Conservation (phyloP, 2,888 invertebrate species). For the Pristionchus maxplancki region DNA sequence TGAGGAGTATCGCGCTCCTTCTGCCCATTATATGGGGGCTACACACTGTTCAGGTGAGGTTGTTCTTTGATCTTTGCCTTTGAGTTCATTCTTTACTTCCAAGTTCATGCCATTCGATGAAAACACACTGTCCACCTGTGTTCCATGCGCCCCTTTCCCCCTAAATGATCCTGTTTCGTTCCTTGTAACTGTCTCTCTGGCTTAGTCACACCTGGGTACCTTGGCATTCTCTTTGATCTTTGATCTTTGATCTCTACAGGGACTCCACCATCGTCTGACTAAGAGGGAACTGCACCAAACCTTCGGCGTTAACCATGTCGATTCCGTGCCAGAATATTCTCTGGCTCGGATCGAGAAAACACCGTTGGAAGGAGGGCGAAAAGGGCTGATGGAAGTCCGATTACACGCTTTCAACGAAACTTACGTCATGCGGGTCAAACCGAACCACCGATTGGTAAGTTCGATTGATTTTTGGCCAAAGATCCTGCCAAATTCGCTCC, state of each 20-base stretch:
- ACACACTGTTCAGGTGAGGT: background rate
- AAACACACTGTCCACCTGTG: background rate
- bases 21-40: constrained; percentile 27
- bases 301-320: constrained; percentile 71
- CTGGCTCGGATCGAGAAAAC: constrained; percentile 57
- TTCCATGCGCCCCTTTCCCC: constrained; percentile 2
- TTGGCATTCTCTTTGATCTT: background rate
- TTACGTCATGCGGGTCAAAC: constrained; percentile 67
- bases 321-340: constrained; percentile 65
- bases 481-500: background rate
- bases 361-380: constrained; percentile 2
- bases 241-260: constrained; percentile 56
- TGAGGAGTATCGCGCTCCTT: constrained; percentile 39
- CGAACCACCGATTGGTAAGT: constrained; percentile 69
- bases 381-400: constrained; percentile 53
- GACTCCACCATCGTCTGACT: constrained; percentile 69
- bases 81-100: background rate
- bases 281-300: constrained; percentile 71
- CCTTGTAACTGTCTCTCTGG: background rate
- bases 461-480: background rate
- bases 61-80: background rate
- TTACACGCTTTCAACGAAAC: constrained; percentile 74
- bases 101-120: background rate
- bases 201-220: constrained; percentile 45
- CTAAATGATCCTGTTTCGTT: constrained; percentile 49